phyloP scores from a whole-genome alignment of 2,113 vertebrate genomes.

The Hypanus sabinus region DNA sequence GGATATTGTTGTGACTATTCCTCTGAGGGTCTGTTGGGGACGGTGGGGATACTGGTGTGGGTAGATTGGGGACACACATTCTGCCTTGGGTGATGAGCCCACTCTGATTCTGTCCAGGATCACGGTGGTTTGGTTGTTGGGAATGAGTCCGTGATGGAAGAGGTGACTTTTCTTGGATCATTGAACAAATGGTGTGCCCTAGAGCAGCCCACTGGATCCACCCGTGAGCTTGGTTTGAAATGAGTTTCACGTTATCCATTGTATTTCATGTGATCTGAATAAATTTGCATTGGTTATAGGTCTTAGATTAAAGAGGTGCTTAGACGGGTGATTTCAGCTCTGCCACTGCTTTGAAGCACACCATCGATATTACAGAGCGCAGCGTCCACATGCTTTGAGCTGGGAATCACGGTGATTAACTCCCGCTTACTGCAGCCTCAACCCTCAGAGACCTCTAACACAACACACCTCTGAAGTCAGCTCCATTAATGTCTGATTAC shows the following conservation, averaged over 20 bases:
- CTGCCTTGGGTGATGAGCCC: too few relatives aligned
- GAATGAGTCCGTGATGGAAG: too few relatives aligned
- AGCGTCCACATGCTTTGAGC: too few relatives aligned
- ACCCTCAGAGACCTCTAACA: too few relatives aligned
- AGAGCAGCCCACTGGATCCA: background rate
- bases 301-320: background rate
- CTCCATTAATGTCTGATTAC: too few relatives aligned
- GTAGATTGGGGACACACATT: too few relatives aligned
- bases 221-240: background rate
- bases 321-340: background rate
- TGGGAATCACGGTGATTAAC: too few relatives aligned
- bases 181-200: background rate
- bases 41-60: too few relatives aligned
- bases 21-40: background rate
- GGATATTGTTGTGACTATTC: background rate
- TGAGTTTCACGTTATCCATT: background rate
- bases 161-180: too few relatives aligned
- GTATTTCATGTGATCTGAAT: background rate
- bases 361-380: background rate
- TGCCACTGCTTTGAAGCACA: background rate
- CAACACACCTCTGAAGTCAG: background rate
- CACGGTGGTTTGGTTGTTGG: too few relatives aligned
- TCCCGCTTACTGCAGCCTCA: too few relatives aligned
- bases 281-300: background rate
- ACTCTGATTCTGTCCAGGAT: too few relatives aligned